Conservation (phyloP, 2,797 vertebrate genomes). For the Liparis tanakae region DNA sequence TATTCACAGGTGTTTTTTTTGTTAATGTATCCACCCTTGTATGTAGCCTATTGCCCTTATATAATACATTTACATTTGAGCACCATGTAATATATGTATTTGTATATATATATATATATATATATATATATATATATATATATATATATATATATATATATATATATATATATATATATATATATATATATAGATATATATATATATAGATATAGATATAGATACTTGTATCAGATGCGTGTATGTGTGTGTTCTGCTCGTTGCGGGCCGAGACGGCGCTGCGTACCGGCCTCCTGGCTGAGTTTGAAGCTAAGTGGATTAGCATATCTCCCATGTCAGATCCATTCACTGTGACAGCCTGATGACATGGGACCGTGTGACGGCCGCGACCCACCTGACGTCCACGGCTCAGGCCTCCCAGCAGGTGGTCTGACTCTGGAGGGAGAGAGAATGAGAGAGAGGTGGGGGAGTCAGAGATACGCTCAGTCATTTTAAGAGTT, state of each 20-base stretch:
- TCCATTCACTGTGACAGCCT: slow-evolving; percentile 74
- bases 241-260: slow-evolving; percentile 50
- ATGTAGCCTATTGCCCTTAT: slow-evolving; percentile 17
- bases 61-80: slow-evolving; percentile 32
- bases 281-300: slow-evolving; percentile 60
- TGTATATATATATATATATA: too few species aligned
- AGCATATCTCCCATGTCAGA: slow-evolving; percentile 79
- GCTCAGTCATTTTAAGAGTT: slow-evolving; percentile 19
- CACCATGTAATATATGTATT: too few species aligned
- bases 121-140: too few species aligned
- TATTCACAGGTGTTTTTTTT: slow-evolving; percentile 21
- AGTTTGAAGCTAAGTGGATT: slow-evolving; percentile 85
- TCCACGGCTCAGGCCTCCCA: slow-evolving; percentile 65
- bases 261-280: slow-evolving; percentile 44
- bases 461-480: slow-evolving; percentile 8
- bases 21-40: slow-evolving; percentile 17
- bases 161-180: slow-evolving; percentile 48
- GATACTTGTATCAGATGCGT: slow-evolving; percentile 44
- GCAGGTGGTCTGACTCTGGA: slow-evolving; percentile 71
- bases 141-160: slow-evolving; percentile 1
- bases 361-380: slow-evolving; percentile 82
- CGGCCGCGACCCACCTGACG: slow-evolving; percentile 73
- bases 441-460: slow-evolving; percentile 10
- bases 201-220: slow-evolving; percentile 46
- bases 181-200: slow-evolving; percentile 46